Base-by-base conservation (phyloP, 2,113 vertebrate species). In the Salvator merianae region DNA sequence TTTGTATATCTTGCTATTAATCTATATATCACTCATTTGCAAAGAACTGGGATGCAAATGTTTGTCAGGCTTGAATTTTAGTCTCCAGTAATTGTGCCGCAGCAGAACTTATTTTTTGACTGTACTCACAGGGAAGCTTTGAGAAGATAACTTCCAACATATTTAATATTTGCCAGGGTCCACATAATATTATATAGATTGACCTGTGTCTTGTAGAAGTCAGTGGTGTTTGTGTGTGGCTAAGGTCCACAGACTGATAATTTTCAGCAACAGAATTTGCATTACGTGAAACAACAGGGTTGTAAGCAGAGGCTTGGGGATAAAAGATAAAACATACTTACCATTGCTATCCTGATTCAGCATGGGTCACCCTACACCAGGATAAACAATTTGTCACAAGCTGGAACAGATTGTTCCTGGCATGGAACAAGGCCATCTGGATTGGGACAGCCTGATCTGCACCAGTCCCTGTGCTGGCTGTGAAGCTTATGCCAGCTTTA, bases 21-120 rank as follows among this genome's bases (percentile, higher is more conserved):
- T 32, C 26, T 88, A 75, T 66, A 2, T 80, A 0, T 68, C 40
- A 69, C 66, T 79, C 50, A 86, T 86, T 85, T 22, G 7, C 83
- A 86, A 78, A 7, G 14, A 65, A 70, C 47, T 70, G 79, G 59
- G 20, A 32, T 84, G 18, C 22, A 82, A 43, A 43, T 70, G 2
- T 81, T 82, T 63, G 16, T 40, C 28, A 81, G 38, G n/a, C 1
- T 6, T 40, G 28, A 8, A 82, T 30, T 62, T 63, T 26, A 53
- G 50, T 50, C n/a, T 47, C 47, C 40, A 34, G 16, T 28, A 72
- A 18, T 73, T 62, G 36, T 18, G 12, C 28, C 12, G 8, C n/a
- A 3, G 12, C 66, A 18, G 0, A 24, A 74, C 55, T 26, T 43
- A 80, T 30, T 30, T 68, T 43, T 78, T 26, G 30, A 40, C 59